phyloP scores from a whole-genome alignment of 2,888 invertebrate genomes.

The Chalcis sispes region DNA sequence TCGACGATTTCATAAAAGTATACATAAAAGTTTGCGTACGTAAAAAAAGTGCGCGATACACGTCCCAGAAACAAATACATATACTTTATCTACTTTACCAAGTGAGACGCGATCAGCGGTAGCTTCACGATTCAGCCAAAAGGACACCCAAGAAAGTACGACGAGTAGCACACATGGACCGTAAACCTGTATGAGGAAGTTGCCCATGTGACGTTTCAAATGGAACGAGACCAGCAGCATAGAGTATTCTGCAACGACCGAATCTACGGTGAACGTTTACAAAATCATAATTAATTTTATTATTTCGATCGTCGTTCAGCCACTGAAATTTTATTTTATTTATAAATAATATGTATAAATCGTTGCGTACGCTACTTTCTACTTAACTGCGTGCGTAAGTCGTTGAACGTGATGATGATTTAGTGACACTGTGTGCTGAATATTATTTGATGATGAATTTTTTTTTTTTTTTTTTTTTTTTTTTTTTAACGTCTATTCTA shows the following conservation, averaged over 20 bases:
- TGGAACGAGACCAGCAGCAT: constrained; percentile 86
- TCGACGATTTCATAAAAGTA: too few relatives aligned
- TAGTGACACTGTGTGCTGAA: too few relatives aligned
- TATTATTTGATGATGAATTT: too few relatives aligned
- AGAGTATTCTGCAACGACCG: constrained; percentile 81
- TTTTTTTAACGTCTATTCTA: too few relatives aligned
- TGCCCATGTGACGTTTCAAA: constrained; percentile 89
- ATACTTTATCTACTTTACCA: constrained; percentile 78
- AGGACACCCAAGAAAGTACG: constrained; percentile 91
- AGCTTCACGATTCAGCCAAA: constrained; percentile 90
- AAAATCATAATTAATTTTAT: not conserved
- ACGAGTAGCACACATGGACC: constrained; percentile 89
- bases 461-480: too few relatives aligned
- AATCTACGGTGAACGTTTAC: constrained; percentile 39
- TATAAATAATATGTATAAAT: not conserved
- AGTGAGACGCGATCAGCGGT: constrained; percentile 89
- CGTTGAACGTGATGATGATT: not conserved
- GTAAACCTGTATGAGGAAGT: constrained; percentile 91
- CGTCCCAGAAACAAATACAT: not conserved
- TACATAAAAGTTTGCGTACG: too few relatives aligned
- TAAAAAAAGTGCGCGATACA: too few relatives aligned
- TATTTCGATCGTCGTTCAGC: not conserved
- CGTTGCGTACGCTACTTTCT: too few relatives aligned
- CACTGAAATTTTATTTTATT: constrained; percentile 15
- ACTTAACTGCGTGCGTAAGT: not conserved